phyloP scores from a whole-genome alignment of 2,797 vertebrate species.

The Sebastes glaucus region DNA sequence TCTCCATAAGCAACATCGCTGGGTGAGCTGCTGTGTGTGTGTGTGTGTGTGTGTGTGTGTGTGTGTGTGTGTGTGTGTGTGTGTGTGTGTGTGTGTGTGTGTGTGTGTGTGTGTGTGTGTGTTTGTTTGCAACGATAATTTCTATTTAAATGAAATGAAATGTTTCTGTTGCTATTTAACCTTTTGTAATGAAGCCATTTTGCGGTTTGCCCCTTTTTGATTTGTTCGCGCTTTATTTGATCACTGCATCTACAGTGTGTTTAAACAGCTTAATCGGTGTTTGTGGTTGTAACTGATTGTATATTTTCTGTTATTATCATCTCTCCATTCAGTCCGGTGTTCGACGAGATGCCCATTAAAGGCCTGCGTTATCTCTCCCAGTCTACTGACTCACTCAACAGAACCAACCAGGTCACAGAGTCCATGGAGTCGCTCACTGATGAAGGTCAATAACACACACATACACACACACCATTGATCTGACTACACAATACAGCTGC shows the following conservation, averaged over 20 bases:
- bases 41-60: too few relatives aligned
- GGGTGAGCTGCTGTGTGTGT: conserved; percentile 82
- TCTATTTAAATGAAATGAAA: background rate
- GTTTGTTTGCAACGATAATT: background rate
- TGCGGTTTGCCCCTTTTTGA: background rate
- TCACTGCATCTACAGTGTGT: background rate
- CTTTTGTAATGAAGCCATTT: background rate
- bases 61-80: background rate
- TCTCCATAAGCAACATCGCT: conserved; percentile 97
- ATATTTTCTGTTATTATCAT: background rate
- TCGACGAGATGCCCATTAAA: conserved; percentile 90
- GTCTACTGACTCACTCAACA: conserved; percentile 96
- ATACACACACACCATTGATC: background rate
- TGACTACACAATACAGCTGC: background rate
- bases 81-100: too few relatives aligned
- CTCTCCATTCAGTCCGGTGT: conserved; percentile 84
- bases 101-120: background rate
- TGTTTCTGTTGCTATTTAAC: background rate
- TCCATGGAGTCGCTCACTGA: conserved; percentile 96
- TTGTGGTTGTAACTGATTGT: background rate
- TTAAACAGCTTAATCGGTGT: background rate
- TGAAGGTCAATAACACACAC: conserved; percentile 83
- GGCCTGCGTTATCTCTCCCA: conserved; percentile 92
- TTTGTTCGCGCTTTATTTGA: background rate
- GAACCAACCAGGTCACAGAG: conserved; percentile 92